These are phyloP conservation scores for Aleiodes testaceus DNA, from an alignment of 2,888 invertebrate genomes.

Conservation along the genomic window DNA sequence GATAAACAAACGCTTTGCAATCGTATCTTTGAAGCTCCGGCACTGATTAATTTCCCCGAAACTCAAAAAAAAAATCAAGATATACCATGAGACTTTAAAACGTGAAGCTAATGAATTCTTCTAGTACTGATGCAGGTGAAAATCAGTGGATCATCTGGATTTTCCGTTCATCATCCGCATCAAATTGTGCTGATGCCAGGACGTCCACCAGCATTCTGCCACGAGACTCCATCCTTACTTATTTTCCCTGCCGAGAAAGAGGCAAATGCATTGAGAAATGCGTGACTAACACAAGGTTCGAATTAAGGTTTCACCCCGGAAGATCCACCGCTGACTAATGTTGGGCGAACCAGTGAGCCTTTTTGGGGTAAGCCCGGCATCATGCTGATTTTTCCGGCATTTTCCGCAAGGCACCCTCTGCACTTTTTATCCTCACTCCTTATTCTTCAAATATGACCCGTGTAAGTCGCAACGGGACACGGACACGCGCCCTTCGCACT, in stretches of 20 bases:
- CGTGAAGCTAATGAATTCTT: conserved; percentile 1
- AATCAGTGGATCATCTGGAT: conserved; percentile 20
- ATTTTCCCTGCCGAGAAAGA: background rate
- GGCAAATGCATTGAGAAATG: conserved; percentile 43
- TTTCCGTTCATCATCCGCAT: conserved; percentile 31
- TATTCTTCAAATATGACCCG: conserved; percentile 6
- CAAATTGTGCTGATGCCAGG: background rate
- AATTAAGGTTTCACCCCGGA: conserved; percentile 41
- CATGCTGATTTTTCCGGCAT: conserved; percentile 43
- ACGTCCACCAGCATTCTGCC: background rate
- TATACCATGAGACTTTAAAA: conserved; percentile 24
- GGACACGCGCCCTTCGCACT: conserved; percentile 48
- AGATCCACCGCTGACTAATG: conserved; percentile 52
- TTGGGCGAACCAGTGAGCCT: conserved; percentile 46
- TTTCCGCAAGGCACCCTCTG: conserved; percentile 41
- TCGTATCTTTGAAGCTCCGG: conserved; percentile 68
- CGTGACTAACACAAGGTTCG: conserved; percentile 51
- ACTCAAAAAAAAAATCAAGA: conserved; percentile 44
- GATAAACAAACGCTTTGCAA: conserved; percentile 67
- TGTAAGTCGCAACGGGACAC: conserved; percentile 33
- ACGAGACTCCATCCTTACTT: no score
- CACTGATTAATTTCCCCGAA: conserved; percentile 69
- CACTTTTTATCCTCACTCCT: conserved; percentile 41
- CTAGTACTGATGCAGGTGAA: conserved; percentile 20
- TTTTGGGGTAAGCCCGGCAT: conserved; percentile 38